Conservation (phyloP, 2,797 vertebrate genomes). For the Neosalanx taihuensis region DNA sequence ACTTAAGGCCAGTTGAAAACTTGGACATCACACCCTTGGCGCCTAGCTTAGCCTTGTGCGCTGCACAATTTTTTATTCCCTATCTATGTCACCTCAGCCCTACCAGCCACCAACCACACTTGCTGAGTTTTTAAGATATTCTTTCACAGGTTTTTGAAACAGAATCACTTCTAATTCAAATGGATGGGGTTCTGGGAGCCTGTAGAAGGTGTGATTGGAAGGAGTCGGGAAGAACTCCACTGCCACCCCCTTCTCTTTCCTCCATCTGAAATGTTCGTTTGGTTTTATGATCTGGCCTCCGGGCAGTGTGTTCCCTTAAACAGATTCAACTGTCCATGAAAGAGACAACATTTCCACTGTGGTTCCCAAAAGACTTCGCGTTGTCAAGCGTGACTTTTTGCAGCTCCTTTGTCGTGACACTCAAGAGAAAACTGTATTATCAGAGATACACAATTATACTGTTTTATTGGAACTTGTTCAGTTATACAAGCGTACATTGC, state of each 20-base stretch:
- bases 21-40: background rate
- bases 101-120: background rate
- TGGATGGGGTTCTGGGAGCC: background rate
- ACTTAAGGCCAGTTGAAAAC: no score
- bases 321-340: constrained; percentile 38
- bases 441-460: background rate
- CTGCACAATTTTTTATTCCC: background rate
- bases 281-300: background rate
- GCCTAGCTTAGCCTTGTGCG: background rate
- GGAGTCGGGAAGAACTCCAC: background rate
- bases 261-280: constrained; percentile 10
- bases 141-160: constrained; percentile 21
- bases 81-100: background rate
- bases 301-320: constrained; percentile 28
- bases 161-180: background rate
- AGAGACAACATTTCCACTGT: constrained; percentile 31
- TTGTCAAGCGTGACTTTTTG: constrained; percentile 42
- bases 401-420: constrained; percentile 31
- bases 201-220: background rate
- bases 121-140: background rate
- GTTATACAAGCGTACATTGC: no score
- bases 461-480: no score
- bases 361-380: constrained; percentile 24
- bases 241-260: constrained; percentile 12
- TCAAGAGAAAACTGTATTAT: constrained; percentile 15